Conservation (phyloP, 2,888 invertebrate species). For the Dromius quadrimaculatus region DNA sequence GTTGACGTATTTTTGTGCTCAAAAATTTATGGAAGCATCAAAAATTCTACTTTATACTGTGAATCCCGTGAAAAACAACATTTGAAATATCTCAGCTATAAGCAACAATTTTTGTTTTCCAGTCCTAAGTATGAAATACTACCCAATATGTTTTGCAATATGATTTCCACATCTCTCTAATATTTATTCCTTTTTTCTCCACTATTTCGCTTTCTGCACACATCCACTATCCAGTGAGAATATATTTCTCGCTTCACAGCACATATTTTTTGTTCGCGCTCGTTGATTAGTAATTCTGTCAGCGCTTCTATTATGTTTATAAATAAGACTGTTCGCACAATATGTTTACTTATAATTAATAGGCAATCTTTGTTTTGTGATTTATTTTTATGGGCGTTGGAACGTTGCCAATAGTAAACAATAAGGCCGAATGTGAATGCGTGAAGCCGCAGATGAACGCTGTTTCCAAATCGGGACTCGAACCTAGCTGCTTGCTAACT, state of each 20-base stretch:
- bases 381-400: constrained; percentile 49
- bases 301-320: constrained; percentile 44
- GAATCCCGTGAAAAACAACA: no score
- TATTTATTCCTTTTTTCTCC: no score
- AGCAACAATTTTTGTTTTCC: no score
- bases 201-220: no score
- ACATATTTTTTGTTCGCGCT: constrained; percentile 21
- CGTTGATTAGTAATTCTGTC: constrained; percentile 40
- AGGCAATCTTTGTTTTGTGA: constrained; percentile 50
- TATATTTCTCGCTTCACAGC: constrained; percentile 7
- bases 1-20: no score
- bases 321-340: constrained; percentile 40
- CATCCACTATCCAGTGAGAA: no score
- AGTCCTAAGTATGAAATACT: no score
- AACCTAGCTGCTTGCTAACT: constrained; percentile 19
- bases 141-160: no score
- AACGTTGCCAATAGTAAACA: constrained; percentile 41
- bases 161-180: no score
- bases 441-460: constrained; percentile 41
- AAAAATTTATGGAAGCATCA: no score
- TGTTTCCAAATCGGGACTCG: constrained; percentile 39
- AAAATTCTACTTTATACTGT: no score
- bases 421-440: constrained; percentile 29
- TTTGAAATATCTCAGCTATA: no score
- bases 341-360: constrained; percentile 50